These are phyloP conservation scores for Lucilia sericata DNA, from an alignment of 1,140 invertebrate genomes.

Conservation along the genomic window DNA sequence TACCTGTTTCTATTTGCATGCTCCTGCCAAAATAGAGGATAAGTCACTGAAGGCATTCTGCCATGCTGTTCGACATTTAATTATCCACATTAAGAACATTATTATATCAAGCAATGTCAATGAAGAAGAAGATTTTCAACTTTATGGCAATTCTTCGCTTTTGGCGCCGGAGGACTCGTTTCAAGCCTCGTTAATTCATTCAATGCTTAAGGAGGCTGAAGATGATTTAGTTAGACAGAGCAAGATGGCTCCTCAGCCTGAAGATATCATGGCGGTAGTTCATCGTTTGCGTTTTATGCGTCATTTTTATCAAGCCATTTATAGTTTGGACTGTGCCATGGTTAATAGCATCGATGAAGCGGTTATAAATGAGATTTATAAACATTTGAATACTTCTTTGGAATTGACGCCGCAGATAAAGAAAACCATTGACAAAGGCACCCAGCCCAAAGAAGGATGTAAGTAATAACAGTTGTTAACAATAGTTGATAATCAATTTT, in stretches of 20 bases:
- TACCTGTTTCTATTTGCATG: conserved; percentile 95
- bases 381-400: conserved; percentile 75
- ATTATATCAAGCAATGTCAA: conserved; percentile 89
- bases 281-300: conserved; percentile 87
- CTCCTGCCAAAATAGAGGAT: conserved; percentile 87
- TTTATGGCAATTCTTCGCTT: conserved; percentile 89
- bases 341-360: conserved; percentile 71
- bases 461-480: conserved; percentile 59
- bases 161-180: conserved; percentile 85
- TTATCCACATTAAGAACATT: conserved; percentile 91
- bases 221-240: conserved; percentile 87
- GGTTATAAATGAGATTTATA: conserved; percentile 77
- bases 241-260: conserved; percentile 72
- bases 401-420: conserved; percentile 86
- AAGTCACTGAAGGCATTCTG: conserved; percentile 88
- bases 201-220: conserved; percentile 91
- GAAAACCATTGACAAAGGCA: conserved; percentile 81
- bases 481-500: not conserved
- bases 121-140: conserved; percentile 97
- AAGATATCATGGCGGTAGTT: conserved; percentile 74
- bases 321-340: conserved; percentile 75
- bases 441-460: conserved; percentile 79
- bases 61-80: conserved; percentile 88
- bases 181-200: conserved; percentile 82
- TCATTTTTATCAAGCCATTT: conserved; percentile 84